Conservation (phyloP, 2,113 vertebrate species). For the Tetrao urogallus region DNA sequence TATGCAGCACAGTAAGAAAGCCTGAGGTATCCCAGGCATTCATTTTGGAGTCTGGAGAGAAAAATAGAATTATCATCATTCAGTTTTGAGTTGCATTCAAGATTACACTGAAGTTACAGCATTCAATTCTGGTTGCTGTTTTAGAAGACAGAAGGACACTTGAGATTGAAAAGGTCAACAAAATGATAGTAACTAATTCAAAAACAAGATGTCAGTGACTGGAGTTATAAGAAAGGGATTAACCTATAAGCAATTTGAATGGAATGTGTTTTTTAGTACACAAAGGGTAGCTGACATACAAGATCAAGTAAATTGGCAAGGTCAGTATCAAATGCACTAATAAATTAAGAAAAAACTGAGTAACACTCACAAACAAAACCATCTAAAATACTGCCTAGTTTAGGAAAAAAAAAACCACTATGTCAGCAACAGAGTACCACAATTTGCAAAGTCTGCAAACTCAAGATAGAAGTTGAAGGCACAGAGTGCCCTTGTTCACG, state of each 20-base stretch:
- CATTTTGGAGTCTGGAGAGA: constrained; percentile 18
- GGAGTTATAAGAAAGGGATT: constrained; percentile 68
- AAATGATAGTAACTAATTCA: constrained; percentile 79
- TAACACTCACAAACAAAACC: background rate
- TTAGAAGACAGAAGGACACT: constrained; percentile 61
- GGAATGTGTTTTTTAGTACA: constrained; percentile 48
- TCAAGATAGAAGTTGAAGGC: constrained; percentile 8
- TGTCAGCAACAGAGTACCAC: background rate
- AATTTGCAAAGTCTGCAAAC: background rate
- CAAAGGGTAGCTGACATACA: constrained; percentile 51
- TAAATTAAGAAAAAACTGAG: constrained; percentile 17
- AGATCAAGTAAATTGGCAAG: constrained; percentile 70
- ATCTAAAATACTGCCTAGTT: background rate
- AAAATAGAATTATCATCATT: constrained; percentile 31
- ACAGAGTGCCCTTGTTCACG: background rate
- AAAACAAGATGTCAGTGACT: constrained; percentile 71
- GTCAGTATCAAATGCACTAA: constrained; percentile 45
- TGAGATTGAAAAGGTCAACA: constrained; percentile 80
- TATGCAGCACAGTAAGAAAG: background rate
- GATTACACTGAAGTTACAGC: background rate
- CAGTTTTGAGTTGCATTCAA: constrained; percentile 18
- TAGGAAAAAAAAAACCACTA: background rate
- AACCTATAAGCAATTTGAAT: constrained; percentile 75
- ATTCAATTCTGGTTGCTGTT: constrained; percentile 47
- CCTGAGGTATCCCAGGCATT: background rate